Evolutionary conservation across 2,888 invertebrate species (phyloP).

Genomic region (Meandrusa payeni): DNA sequence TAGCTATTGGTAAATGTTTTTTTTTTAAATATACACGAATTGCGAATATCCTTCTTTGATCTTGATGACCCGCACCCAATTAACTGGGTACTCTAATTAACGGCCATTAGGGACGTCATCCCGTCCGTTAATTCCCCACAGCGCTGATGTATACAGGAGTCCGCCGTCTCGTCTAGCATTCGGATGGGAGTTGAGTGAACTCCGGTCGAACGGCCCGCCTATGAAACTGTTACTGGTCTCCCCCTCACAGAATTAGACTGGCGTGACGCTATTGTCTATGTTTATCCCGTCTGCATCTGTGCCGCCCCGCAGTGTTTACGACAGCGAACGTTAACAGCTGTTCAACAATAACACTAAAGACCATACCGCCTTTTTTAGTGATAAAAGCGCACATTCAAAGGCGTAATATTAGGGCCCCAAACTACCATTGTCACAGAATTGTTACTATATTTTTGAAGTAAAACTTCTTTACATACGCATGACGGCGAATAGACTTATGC

Average conservation of each 20-base stretch:
- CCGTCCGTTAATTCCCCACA: constrained; percentile 29
- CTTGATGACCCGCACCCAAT: constrained; percentile 36
- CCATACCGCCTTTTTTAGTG: background rate
- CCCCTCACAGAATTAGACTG: constrained; percentile 34
- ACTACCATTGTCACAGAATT: too few relatives aligned
- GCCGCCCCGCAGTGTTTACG: constrained; percentile 24
- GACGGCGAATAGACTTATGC: too few relatives aligned
- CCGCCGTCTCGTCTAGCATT: constrained; percentile 47
- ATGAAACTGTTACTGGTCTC: constrained; percentile 41
- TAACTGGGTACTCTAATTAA: constrained; percentile 37
- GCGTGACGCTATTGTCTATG: constrained; percentile 28
- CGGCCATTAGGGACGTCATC: constrained; percentile 31
- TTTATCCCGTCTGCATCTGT: constrained; percentile 27
- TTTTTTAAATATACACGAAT: too few relatives aligned
- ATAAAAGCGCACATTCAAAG: too few relatives aligned
- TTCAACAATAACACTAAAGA: constrained; percentile 22
- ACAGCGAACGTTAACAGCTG: constrained; percentile 24
- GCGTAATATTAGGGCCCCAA: too few relatives aligned
- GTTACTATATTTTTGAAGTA: too few relatives aligned
- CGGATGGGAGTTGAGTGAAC: constrained; percentile 35
- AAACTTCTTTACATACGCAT: too few relatives aligned
- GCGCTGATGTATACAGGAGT: constrained; percentile 27
- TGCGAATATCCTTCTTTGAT: too few relatives aligned
- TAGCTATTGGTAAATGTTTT: too few relatives aligned
- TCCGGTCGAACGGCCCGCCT: constrained; percentile 41